A percentile compares a stretch with the other conserved stretches of the same genome.
Evolutionary conservation across 2,797 vertebrate genomes (phyloP).

Genomic region (Semaprochilodus insignis): DNA sequence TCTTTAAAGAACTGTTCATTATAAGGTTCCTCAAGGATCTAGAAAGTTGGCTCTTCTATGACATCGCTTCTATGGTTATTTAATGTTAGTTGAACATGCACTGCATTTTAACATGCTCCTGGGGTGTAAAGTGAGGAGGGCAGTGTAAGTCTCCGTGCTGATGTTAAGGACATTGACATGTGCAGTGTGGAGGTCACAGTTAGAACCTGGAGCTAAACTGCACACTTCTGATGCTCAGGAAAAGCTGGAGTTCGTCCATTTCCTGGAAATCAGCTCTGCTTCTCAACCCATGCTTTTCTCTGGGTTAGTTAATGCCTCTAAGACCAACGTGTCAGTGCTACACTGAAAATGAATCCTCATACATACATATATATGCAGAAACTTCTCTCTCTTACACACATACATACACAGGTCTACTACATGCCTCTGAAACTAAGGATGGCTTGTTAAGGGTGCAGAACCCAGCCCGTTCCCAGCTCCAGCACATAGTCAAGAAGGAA

Average conservation of each 20-base stretch:
- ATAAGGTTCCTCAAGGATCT: background rate
- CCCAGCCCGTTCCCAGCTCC: background rate
- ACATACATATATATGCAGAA: background rate
- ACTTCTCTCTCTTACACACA: background rate
- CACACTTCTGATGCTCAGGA: background rate
- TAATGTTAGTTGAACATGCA: background rate
- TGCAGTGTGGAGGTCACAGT: constrained; percentile 2
- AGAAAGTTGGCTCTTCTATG: background rate
- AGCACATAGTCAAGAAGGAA: background rate
- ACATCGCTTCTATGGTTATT: background rate
- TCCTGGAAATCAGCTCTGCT: background rate
- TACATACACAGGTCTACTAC: background rate
- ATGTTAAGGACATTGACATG: background rate
- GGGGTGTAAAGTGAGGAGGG: background rate
- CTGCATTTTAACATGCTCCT: background rate
- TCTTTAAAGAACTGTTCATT: background rate
- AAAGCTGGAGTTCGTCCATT: background rate
- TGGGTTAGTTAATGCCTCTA: constrained; percentile 7
- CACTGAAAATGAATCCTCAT: background rate
- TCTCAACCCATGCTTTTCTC: background rate
- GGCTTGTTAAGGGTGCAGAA: background rate
- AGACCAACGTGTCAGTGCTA: background rate
- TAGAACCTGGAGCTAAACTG: background rate
- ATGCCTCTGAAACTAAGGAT: background rate
- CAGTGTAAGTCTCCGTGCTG: background rate